Evolutionary conservation across 2,888 invertebrate species (phyloP).

Genomic region (Morinoia aosen): DNA sequence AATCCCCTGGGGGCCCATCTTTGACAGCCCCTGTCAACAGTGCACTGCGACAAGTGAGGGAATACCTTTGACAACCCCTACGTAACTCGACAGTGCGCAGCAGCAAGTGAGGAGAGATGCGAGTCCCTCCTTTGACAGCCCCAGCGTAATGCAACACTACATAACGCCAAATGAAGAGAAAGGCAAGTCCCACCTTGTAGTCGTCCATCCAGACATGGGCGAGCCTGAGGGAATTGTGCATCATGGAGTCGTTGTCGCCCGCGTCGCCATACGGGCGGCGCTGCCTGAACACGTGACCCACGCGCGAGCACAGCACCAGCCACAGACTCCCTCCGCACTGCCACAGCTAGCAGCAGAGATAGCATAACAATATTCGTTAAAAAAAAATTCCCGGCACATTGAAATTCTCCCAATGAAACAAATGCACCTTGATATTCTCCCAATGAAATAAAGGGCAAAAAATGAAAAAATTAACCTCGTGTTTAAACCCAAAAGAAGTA

Average conservation of each 20-base stretch:
- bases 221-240: conserved; percentile 90
- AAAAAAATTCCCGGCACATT: neutral
- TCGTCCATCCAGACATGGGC: conserved; percentile 98
- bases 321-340: conserved; percentile 95
- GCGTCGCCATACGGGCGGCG: conserved; percentile 86
- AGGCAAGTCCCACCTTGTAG: conserved; percentile 78
- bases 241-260: conserved; percentile 88
- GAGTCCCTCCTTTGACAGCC: no score
- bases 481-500: no score
- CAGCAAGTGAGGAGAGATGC: no score
- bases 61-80: no score
- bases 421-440: neutral
- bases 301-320: conserved; percentile 93
- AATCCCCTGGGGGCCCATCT: no score
- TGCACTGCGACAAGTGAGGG: no score
- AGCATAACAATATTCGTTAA: neutral
- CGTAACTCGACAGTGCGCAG: no score
- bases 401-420: neutral
- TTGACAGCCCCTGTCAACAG: no score
- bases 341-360: conserved; percentile 81
- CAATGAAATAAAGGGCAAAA: neutral
- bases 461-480: neutral
- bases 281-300: conserved; percentile 95
- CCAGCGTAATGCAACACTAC: no score
- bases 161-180: no score